Conservation (phyloP, 1,140 invertebrate species). For the Tetragonula clypearis region DNA sequence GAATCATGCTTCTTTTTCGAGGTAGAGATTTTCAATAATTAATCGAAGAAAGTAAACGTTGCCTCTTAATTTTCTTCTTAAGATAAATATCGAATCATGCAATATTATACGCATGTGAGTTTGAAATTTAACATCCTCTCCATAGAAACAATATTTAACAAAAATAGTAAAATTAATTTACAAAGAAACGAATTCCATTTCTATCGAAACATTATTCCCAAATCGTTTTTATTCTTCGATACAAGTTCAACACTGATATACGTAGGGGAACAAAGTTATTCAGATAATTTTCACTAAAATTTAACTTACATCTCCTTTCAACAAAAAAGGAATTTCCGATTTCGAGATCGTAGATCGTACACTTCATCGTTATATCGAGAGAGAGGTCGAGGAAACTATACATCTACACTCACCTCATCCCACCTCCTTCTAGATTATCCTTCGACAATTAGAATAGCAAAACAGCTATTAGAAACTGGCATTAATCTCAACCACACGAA, state of each 20-base stretch:
- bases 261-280: too few relatives aligned
- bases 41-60: background rate
- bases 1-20: conserved; percentile 2
- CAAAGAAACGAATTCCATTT: background rate
- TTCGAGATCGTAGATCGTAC: too few relatives aligned
- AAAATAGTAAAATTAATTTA: background rate
- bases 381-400: too few relatives aligned
- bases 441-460: background rate
- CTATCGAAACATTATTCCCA: background rate
- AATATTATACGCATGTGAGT: background rate
- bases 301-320: too few relatives aligned
- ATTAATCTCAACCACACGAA: background rate
- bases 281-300: background rate
- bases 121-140: background rate
- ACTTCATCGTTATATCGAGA: too few relatives aligned
- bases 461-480: background rate
- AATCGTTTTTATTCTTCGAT: background rate
- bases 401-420: conserved; percentile 26
- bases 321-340: too few relatives aligned
- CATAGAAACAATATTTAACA: background rate
- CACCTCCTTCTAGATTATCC: background rate
- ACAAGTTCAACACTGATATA: background rate
- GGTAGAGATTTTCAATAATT: background rate
- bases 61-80: background rate
- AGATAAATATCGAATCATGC: background rate